phyloP scores from a whole-genome alignment of 2,113 vertebrate species.

The Daboia siamensis region DNA sequence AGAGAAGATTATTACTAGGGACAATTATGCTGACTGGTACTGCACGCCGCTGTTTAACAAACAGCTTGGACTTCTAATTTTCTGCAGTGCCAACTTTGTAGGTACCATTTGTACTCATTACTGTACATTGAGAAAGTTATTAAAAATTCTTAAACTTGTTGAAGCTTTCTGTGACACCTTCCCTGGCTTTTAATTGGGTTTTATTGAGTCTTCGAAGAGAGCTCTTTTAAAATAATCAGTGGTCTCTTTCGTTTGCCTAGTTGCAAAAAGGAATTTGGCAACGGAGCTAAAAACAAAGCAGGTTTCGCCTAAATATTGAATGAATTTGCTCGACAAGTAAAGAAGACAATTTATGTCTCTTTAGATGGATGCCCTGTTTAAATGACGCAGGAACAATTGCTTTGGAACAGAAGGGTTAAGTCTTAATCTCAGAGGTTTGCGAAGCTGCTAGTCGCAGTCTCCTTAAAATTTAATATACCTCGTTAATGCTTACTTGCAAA shows the following conservation, averaged over 20 bases:
- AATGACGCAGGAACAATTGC: conserved; percentile 67
- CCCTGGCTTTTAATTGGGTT: conserved; percentile 74
- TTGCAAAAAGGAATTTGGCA: conserved; percentile 32
- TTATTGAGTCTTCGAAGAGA: conserved; percentile 70
- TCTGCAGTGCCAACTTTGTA: conserved; percentile 64
- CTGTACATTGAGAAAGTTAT: conserved; percentile 74
- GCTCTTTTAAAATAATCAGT: conserved; percentile 68
- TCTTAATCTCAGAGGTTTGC: conserved; percentile 81
- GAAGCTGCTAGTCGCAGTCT: conserved; percentile 79
- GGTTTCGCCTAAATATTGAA: conserved; percentile 42
- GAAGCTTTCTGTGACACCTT: conserved; percentile 68
- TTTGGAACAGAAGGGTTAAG: conserved; percentile 78
- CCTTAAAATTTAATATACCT: conserved; percentile 87
- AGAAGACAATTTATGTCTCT: conserved; percentile 55
- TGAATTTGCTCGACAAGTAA: conserved; percentile 28
- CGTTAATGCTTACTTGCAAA: conserved; percentile 85
- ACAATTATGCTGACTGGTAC: conserved; percentile 63
- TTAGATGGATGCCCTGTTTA: conserved; percentile 62
- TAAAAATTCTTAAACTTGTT: conserved; percentile 73
- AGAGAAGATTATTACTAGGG: conserved; percentile 56
- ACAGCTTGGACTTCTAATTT: conserved; percentile 74
- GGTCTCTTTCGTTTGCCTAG: conserved; percentile 37
- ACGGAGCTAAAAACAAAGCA: conserved; percentile 20
- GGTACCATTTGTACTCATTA: conserved; percentile 76
- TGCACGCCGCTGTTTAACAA: conserved; percentile 64